These are phyloP conservation scores for Parazoanthus swiftii DNA, from an alignment of 92 coral and sea anemone species.

Conservation along the genomic window DNA sequence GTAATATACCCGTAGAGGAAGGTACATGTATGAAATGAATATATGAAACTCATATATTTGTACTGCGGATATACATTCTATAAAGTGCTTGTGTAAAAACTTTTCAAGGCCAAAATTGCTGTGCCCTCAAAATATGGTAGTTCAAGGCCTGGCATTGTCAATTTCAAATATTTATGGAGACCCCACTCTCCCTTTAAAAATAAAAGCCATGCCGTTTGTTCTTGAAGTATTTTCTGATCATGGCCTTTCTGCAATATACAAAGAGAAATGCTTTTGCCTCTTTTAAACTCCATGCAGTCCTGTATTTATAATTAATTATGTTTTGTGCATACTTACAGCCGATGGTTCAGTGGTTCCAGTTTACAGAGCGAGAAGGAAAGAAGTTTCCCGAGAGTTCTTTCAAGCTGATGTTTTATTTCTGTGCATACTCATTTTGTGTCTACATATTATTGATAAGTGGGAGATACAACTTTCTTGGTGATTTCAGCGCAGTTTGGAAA, in stretches of 20 bases:
- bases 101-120: no score
- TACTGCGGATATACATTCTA: no score
- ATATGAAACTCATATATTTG: no score
- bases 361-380: slow-evolving; percentile 69
- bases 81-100: no score
- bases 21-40: no score
- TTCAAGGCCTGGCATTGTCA: not conserved
- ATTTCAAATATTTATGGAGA: not conserved
- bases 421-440: slow-evolving; percentile 52
- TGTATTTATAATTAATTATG: not conserved
- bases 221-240: not conserved
- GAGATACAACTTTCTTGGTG: slow-evolving; percentile 60
- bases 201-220: no score
- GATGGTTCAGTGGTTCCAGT: slow-evolving; percentile 64
- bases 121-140: no score
- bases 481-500: slow-evolving; percentile 75
- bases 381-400: slow-evolving; percentile 95
- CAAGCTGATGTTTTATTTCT: slow-evolving; percentile 72
- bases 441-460: slow-evolving; percentile 73
- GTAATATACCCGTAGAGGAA: no score
- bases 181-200: not conserved
- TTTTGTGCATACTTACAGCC: slow-evolving; percentile 67
- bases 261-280: not conserved
- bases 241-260: no score
- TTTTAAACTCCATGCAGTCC: not conserved